These are phyloP conservation scores for Anhinga rufa DNA, from an alignment of 2,113 vertebrate genomes.

Conservation along the genomic window DNA sequence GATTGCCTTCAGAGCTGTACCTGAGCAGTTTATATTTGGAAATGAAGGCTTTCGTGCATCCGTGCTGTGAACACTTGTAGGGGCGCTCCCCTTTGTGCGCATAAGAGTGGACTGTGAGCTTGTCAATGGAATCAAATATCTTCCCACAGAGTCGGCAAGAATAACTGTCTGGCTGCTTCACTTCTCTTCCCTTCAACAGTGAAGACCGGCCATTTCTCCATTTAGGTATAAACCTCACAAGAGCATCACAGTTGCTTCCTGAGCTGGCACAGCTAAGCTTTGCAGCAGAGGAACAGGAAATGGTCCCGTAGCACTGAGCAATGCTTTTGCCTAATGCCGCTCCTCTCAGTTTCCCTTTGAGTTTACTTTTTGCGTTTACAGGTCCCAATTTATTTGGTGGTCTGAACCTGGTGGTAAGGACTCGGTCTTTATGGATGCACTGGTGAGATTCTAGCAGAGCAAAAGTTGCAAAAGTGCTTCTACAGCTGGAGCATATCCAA, in stretches of 20 bases:
- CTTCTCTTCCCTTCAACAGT: conserved; percentile 62
- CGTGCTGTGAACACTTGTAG: conserved; percentile 71
- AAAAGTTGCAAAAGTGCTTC: conserved; percentile 57
- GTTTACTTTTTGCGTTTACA: conserved; percentile 56
- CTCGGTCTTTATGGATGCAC: conserved; percentile 49
- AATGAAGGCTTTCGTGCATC: conserved; percentile 77
- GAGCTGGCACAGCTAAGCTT: conserved; percentile 31
- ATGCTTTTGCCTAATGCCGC: conserved; percentile 32
- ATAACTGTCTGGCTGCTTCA: conserved; percentile 54
- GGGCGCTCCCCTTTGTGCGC: conserved; percentile 72
- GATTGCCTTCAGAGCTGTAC: conserved; percentile 42
- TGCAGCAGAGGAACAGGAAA: conserved; percentile 15
- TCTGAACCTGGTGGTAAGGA: conserved; percentile 33
- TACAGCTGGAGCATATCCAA: conserved; percentile 59
- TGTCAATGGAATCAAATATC: conserved; percentile 70
- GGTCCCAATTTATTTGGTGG: conserved; percentile 44
- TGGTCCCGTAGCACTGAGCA: conserved; percentile 10
- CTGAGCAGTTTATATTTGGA: conserved; percentile 80
- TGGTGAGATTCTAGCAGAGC: conserved; percentile 59
- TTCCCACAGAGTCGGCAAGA: conserved; percentile 72
- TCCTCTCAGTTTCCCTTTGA: conserved; percentile 52
- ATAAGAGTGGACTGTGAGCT: conserved; percentile 68
- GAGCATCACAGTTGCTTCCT: conserved; percentile 22
- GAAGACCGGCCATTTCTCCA: conserved; percentile 54
- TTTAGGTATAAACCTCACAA: conserved; percentile 46